phyloP scores from a whole-genome alignment of 2,113 vertebrate species.

The Lophura nycthemera region DNA sequence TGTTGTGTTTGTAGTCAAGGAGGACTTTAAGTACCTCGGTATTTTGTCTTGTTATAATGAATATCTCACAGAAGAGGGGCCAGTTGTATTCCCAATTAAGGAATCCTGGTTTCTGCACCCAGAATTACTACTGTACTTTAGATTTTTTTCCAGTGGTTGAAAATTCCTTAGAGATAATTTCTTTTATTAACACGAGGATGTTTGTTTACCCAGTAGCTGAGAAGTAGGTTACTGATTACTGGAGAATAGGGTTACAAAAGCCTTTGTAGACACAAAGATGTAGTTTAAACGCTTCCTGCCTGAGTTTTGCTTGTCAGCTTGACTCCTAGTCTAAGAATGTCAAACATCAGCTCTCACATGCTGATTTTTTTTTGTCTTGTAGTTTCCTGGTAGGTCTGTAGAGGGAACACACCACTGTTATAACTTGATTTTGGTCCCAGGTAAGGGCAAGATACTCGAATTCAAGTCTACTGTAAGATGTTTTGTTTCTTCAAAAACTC shows the following conservation, averaged over 20 bases:
- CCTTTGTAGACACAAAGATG: background rate
- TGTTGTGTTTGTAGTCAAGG: background rate
- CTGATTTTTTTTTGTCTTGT: background rate
- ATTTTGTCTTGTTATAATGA: background rate
- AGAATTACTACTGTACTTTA: background rate
- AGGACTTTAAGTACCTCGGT: background rate
- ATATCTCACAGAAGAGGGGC: background rate
- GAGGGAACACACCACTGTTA: background rate
- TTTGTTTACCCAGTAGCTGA: background rate
- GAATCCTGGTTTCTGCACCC: background rate
- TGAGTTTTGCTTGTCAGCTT: background rate
- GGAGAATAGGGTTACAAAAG: background rate
- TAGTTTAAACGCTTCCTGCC: background rate
- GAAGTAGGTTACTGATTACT: background rate
- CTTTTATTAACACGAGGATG: constrained; percentile 1
- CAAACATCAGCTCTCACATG: background rate
- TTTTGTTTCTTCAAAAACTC: background rate
- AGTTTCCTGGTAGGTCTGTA: background rate
- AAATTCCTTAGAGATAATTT: constrained; percentile 29
- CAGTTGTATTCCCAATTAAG: background rate
- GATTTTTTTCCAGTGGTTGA: background rate
- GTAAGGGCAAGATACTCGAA: background rate
- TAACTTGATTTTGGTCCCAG: background rate
- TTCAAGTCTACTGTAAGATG: background rate
- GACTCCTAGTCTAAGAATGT: background rate